Evolutionary conservation across 37 sponge, comb jelly and placozoan species (phyloP).

Genomic region (Corticium candelabrum): DNA sequence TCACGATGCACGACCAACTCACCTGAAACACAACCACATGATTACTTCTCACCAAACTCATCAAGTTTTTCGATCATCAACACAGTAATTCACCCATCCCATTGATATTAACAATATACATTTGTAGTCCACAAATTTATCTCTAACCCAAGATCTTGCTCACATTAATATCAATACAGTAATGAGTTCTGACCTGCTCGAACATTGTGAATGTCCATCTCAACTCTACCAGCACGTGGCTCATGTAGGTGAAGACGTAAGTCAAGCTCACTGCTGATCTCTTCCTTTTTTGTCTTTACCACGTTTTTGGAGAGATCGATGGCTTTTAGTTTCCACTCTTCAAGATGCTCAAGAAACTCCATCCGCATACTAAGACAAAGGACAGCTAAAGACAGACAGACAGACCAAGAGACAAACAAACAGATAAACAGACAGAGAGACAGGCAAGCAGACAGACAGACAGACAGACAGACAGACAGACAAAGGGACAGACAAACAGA

Average conservation of each 20-base stretch:
- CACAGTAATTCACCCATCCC: too few species aligned
- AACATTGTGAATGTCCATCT: conserved; percentile 51
- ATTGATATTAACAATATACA: too few species aligned
- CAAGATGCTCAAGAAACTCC: conserved; percentile 57
- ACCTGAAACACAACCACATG: background rate
- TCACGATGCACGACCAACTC: conserved; percentile 5
- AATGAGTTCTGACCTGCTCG: conserved; percentile 28
- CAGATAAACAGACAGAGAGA: too few species aligned
- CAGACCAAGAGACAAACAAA: too few species aligned
- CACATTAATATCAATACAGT: too few species aligned
- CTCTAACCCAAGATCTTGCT: too few species aligned
- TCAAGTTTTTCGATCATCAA: background rate
- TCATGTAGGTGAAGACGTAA: conserved; percentile 74
- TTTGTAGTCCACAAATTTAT: too few species aligned
- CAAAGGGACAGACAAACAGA: too few species aligned
- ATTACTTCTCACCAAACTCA: too few species aligned
- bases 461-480: background rate
- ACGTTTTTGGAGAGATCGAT: conserved; percentile 20
- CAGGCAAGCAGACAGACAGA: background rate
- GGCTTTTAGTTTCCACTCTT: conserved; percentile 32
- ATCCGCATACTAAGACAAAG: conserved; percentile 21
- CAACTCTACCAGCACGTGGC: conserved; percentile 49
- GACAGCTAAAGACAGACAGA: too few species aligned
- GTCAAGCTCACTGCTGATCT: conserved; percentile 60
- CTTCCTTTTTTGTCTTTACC: conserved; percentile 30